Percentiles rank a stretch among this genome's conserved stretches.
These are phyloP conservation scores for Pemphredon lugubris DNA, from an alignment of 2,888 invertebrate genomes.

Conservation along the genomic window DNA sequence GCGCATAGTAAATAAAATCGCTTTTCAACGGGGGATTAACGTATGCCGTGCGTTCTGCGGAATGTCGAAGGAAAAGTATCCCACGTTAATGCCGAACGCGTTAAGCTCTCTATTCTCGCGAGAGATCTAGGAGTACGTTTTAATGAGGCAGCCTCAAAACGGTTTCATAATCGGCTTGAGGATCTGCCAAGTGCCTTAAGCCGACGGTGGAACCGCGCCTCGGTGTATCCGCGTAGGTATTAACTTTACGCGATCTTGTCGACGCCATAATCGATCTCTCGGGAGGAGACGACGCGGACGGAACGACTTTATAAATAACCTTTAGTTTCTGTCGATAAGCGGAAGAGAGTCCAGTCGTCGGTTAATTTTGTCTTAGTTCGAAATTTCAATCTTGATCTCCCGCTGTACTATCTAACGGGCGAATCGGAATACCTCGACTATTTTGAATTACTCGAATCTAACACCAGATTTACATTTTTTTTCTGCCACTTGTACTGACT, in stretches of 20 bases:
- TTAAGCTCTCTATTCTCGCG: background rate
- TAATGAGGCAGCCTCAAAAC: slow-evolving; percentile 6
- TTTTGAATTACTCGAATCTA: too few relatives aligned
- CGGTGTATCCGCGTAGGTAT: slow-evolving; percentile 34
- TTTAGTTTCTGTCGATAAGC: too few relatives aligned
- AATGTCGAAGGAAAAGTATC: background rate
- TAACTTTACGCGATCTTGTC: slow-evolving; percentile 32
- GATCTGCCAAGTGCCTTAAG: slow-evolving; percentile 26
- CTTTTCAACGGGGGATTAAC: background rate
- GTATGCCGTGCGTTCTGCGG: background rate
- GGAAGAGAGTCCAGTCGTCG: too few relatives aligned
- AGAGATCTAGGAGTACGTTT: background rate
- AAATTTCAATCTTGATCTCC: too few relatives aligned
- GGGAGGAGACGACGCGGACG: background rate
- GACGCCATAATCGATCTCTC: slow-evolving; percentile 30
- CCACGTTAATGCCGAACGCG: background rate
- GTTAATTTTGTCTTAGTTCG: too few relatives aligned
- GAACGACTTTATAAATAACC: too few relatives aligned
- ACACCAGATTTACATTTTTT: too few relatives aligned
- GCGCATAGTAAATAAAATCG: background rate
- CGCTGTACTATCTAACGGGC: too few relatives aligned
- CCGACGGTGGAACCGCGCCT: slow-evolving; percentile 37
- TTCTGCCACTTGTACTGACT: too few relatives aligned
- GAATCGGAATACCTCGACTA: too few relatives aligned
- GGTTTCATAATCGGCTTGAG: slow-evolving; percentile 30